Evolutionary conservation across 1,140 invertebrate species (phyloP), one percentile per base, ranked within the genome.

Genomic region (Tigriopus japonicus): DNA sequence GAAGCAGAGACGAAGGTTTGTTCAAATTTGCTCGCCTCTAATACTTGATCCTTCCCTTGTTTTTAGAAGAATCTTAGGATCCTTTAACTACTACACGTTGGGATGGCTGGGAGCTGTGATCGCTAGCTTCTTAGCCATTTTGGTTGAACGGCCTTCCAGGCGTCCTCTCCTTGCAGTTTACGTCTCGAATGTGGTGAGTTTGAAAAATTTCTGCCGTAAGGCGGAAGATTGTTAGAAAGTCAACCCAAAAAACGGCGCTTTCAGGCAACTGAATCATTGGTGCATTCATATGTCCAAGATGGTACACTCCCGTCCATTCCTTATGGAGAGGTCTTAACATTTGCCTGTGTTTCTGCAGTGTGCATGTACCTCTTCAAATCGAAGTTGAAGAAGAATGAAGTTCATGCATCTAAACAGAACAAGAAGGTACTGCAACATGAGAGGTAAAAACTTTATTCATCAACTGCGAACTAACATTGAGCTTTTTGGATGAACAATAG

Each of bases 131-230:
- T 71, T 79, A 63, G 81, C 84, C 51, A 85, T 88, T 68, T 63
- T 84, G 21, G 74, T 87, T 49, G 86, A 89, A 71, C 76, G 83
- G 65, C 79, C 80, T 63, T 80, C 78, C 17, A 77, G 85, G 60
- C 74, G 84, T 63, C 75, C 77, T 10, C 68, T 86, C 6, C 70
- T 89, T 6, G 79, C 81, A 65, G 71, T 87, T 13, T 88, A 89
- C 71, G 81, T 87, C 53, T 81, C 82, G 49, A 89, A 87, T 74
- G 78, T 87, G 67, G 80, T 81, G 73, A 75, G 79, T 74, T 63
- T 63, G 19, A 59, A 42, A 7, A 41, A 42, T 52, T 62, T 9
- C 15, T 53, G 3, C 49, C 9, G 49, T 42, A 13, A 3, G 12
- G 6, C 40, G 14, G 35, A 10, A 61, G 17, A 17, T 28, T 14